phyloP scores from a whole-genome alignment of 2,113 vertebrate genomes.

The Notarius lentiginosus region DNA sequence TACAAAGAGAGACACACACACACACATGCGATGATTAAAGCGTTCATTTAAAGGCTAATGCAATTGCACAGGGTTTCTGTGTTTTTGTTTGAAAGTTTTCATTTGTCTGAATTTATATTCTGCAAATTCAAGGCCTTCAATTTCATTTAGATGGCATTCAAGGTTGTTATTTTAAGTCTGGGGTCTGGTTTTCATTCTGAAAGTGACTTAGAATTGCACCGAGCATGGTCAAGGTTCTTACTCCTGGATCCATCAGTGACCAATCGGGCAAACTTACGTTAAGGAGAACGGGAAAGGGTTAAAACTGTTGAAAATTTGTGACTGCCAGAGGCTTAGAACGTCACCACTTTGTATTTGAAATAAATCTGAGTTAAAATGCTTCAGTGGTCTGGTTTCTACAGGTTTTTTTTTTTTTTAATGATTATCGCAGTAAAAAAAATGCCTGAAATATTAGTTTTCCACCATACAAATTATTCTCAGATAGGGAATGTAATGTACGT shows the following conservation, averaged over 20 bases:
- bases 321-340: too few species aligned
- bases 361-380: too few species aligned
- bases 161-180: background rate
- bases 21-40: background rate
- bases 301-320: background rate
- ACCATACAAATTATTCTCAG: too few species aligned
- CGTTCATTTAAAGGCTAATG: background rate
- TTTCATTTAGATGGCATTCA: background rate
- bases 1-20: background rate
- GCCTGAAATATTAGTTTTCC: too few species aligned
- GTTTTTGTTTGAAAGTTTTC: background rate
- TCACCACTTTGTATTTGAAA: too few species aligned
- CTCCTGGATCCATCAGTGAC: background rate
- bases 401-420: too few species aligned
- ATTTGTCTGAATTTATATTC: background rate
- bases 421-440: too few species aligned
- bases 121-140: background rate
- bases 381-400: too few species aligned
- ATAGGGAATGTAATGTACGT: background rate
- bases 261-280: too few species aligned
- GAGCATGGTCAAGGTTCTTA: background rate
- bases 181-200: background rate
- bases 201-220: background rate
- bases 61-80: background rate
- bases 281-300: background rate